These are phyloP conservation scores for Patella depressa DNA, from an alignment of 2,888 invertebrate genomes.

Conservation along the genomic window DNA sequence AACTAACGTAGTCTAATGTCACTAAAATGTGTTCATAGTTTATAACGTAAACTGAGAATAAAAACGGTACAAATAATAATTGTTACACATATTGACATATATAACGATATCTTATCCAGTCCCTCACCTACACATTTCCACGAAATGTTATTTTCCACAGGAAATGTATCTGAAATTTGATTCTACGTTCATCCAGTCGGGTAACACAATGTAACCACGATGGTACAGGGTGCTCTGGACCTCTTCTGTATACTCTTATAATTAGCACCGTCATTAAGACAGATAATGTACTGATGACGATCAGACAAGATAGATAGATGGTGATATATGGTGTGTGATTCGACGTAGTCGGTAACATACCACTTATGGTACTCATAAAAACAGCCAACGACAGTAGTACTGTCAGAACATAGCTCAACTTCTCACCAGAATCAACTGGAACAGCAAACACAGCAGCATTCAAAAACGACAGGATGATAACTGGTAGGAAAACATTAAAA, in stretches of 20 bases:
- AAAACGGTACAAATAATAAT: too few species aligned
- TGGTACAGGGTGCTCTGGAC: not conserved
- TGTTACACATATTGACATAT: too few species aligned
- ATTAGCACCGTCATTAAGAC: not conserved
- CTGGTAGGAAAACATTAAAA: not conserved
- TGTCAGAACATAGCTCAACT: slow-evolving; percentile 6
- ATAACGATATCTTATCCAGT: too few species aligned
- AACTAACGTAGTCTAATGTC: too few species aligned
- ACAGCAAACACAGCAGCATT: not conserved
- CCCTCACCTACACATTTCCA: too few species aligned
- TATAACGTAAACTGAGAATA: too few species aligned
- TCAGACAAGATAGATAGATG: not conserved
- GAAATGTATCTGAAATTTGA: too few species aligned
- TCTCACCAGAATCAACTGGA: not conserved
- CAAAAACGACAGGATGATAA: not conserved
- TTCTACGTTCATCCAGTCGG: not conserved
- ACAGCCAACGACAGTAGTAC: not conserved
- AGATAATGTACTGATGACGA: not conserved
- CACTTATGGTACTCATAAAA: not conserved
- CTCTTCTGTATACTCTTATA: not conserved
- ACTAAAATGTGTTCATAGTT: too few species aligned
- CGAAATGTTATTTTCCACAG: too few species aligned
- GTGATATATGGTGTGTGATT: not conserved
- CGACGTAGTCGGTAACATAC: not conserved
- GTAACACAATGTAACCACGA: not conserved